A percentile compares a stretch with the other conserved stretches of the same genome.
Conservation (phyloP, 1,140 invertebrate genomes). For the Parapsyche elsis region DNA sequence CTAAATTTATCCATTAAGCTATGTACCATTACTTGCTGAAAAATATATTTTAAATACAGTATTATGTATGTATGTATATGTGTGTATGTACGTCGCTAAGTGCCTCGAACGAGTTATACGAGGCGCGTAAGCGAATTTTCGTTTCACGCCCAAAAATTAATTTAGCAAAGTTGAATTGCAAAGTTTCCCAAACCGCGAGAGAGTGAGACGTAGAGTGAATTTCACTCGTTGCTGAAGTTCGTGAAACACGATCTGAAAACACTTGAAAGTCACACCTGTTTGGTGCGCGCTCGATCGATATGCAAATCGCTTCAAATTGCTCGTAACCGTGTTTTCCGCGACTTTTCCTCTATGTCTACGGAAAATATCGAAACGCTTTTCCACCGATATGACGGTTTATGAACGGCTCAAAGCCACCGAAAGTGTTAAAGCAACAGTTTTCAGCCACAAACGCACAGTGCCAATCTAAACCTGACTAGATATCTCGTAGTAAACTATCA, state of each 20-base stretch:
- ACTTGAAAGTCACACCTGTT: slow-evolving; percentile 20
- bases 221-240: background rate
- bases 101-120: background rate
- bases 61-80: too few relatives aligned
- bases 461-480: too few relatives aligned
- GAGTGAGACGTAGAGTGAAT: background rate
- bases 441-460: too few relatives aligned
- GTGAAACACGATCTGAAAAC: slow-evolving; percentile 25
- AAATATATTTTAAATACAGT: too few relatives aligned
- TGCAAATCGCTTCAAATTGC: slow-evolving; percentile 20
- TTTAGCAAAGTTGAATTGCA: slow-evolving; percentile 1
- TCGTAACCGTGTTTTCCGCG: slow-evolving; percentile 19
- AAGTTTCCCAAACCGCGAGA: background rate
- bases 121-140: slow-evolving; percentile 5
- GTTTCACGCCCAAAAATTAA: slow-evolving; percentile 11
- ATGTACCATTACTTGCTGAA: too few relatives aligned
- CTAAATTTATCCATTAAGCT: too few relatives aligned
- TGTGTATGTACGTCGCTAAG: too few relatives aligned
- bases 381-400: background rate
- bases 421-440: too few relatives aligned
- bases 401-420: too few relatives aligned
- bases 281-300: slow-evolving; percentile 10
- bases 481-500: too few relatives aligned
- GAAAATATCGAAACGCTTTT: background rate
- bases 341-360: background rate